Evolutionary conservation across 2,797 vertebrate genomes (phyloP).

Genomic region (Acanthurus tractus): DNA sequence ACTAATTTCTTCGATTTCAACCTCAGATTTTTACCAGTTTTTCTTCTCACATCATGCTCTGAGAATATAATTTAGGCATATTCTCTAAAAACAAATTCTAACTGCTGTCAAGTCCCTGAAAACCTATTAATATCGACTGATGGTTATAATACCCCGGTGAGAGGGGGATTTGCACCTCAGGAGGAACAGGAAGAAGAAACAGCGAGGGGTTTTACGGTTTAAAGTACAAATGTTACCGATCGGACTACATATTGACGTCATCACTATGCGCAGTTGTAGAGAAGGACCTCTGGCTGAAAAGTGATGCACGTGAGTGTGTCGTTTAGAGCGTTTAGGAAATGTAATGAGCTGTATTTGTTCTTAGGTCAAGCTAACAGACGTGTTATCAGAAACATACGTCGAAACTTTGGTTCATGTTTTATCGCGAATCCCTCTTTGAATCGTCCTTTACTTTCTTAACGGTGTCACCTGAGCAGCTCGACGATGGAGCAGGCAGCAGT

Average conservation of each 20-base stretch:
- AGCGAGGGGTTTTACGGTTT: rapidly evolving
- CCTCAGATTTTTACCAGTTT: no score
- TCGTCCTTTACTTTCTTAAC: neutral
- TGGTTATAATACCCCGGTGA: neutral
- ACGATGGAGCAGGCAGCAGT: constrained; percentile 51
- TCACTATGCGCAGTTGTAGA: neutral
- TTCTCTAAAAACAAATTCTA: neutral
- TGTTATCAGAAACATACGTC: neutral
- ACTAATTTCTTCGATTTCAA: no score
- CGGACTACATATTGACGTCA: constrained; percentile 64
- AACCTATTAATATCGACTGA: constrained; percentile 8
- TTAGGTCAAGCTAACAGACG: rapidly evolving
- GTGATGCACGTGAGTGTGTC: constrained; percentile 57
- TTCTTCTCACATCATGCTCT: no score
- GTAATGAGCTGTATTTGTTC: neutral
- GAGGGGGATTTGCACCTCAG: neutral
- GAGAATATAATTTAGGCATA: neutral
- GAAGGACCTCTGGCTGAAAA: constrained; percentile 27
- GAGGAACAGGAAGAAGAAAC: neutral
- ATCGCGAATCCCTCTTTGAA: neutral
- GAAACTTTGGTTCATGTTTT: rapidly evolving
- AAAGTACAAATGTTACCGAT: constrained; percentile 1
- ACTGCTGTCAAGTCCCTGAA: neutral
- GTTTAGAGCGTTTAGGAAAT: neutral
- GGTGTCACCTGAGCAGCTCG: constrained; percentile 9